These are phyloP conservation scores for Eufriesea mexicana DNA, from an alignment of 1,140 invertebrate genomes.

Conservation along the genomic window DNA sequence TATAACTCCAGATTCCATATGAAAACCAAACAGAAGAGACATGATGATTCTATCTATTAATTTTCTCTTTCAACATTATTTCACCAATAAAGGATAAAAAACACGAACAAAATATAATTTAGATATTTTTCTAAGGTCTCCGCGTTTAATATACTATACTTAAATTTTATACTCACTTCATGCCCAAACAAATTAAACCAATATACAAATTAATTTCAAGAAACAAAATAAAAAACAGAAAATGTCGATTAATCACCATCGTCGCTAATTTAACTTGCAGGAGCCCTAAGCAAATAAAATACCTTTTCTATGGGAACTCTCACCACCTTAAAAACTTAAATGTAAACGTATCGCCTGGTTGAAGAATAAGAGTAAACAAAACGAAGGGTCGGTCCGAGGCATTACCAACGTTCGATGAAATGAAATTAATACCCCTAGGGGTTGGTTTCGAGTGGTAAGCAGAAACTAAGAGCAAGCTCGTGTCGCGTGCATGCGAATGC, in stretches of 20 bases:
- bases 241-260: background rate
- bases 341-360: background rate
- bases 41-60: too few relatives aligned
- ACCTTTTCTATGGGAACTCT: background rate
- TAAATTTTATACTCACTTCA: too few relatives aligned
- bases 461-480: slow-evolving; percentile 51
- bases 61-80: too few relatives aligned
- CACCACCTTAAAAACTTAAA: background rate
- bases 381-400: slow-evolving; percentile 20
- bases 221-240: background rate
- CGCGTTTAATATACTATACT: too few relatives aligned
- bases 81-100: too few relatives aligned
- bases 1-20: too few relatives aligned
- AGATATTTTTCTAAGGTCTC: too few relatives aligned
- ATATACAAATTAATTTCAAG: background rate
- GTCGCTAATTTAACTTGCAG: background rate
- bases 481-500: slow-evolving; percentile 51
- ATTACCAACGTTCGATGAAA: slow-evolving; percentile 67
- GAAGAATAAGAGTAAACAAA: slow-evolving; percentile 49
- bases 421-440: slow-evolving; percentile 70
- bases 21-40: too few relatives aligned
- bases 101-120: too few relatives aligned
- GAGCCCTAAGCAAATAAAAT: background rate
- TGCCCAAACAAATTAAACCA: too few relatives aligned
- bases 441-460: slow-evolving; percentile 61